Evolutionary conservation across 2,797 vertebrate species (phyloP).

Genomic region (Chloroceryle inda): DNA sequence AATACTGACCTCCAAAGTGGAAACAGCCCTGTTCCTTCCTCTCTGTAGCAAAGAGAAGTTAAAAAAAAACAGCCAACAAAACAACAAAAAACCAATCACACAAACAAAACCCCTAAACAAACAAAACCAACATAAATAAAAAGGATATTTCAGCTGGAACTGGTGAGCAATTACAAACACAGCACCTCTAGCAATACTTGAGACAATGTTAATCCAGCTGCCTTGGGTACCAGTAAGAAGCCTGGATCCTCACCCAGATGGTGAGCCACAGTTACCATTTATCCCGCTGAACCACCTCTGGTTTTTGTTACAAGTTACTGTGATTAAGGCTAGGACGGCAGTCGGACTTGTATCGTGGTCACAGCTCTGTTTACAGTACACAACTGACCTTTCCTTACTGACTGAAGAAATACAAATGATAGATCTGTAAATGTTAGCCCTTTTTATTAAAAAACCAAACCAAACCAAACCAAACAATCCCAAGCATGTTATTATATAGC

Average conservation of each 20-base stretch:
- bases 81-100: too few species aligned
- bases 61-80: not conserved
- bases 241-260: not conserved
- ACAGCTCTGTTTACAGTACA: constrained; percentile 13
- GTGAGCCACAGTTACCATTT: not conserved
- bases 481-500: not conserved
- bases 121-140: too few species aligned
- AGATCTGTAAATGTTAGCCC: not conserved
- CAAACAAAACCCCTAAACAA: too few species aligned
- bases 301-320: not conserved
- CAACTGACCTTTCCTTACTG: constrained; percentile 33
- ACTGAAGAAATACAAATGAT: not conserved
- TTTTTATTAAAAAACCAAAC: not conserved
- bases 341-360: not conserved
- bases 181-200: not conserved
- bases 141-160: rapidly evolving
- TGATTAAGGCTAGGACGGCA: not conserved
- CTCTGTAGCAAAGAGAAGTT: not conserved
- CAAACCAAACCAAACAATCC: too few species aligned
- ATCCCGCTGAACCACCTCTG: not conserved
- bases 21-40: not conserved
- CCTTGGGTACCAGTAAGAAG: not conserved
- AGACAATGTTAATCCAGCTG: not conserved
- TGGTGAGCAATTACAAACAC: not conserved
- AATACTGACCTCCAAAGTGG: not conserved